Base-by-base conservation (phyloP, 1,140 invertebrate genomes). In the Trissolcus basalis region DNA sequence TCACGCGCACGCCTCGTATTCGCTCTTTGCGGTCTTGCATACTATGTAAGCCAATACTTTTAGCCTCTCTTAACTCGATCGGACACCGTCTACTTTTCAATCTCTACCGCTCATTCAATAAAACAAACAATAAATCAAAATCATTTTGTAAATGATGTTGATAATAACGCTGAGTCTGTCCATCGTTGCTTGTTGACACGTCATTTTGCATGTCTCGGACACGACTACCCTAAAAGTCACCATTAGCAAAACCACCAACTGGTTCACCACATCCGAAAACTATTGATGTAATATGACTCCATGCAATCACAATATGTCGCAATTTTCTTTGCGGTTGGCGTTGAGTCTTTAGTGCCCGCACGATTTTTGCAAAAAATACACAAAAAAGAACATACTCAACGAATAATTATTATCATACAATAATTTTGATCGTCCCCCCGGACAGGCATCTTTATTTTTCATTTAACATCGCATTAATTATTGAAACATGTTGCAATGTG, bases 211-310 rank as follows among this genome's bases (percentile, higher is more conserved):
- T 86, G 84, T 84, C 80, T 84, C 79, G 61, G 72, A n/a, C 9
- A 9, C 9, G 79, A 79, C 80, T 64, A 63, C 54, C 50, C 54
- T 33, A 43, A 64, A 64, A 75, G 58, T 64, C 71, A 71, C 59
- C 47, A 72, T 64, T 50, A 56, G 19, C 63, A 44, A 33, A 54
- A 79, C 77, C 76, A 82, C 63, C 76, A 49, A 77, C 85, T 81
- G 85, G 85, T 87, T 79, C 75, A 87, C 86, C 86, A 47, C 86
- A 87, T 71, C 58, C 77, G 51, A 59, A 70, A 80, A 67, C 81
- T 79, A 83, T 88, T 86, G 85, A 86, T 85, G 85, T 86, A 85
- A 84, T 87, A 87, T 86, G 83, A 86, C 83, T 86, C 55, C 16
- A 35, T 59, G 54, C 60, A 55, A 41, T 47, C 33, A 4, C n/a